A percentile compares a stretch with the other conserved stretches of the same genome.
These are phyloP conservation scores for Magallana nippona DNA, from an alignment of 2,888 invertebrate genomes.

Conservation along the genomic window DNA sequence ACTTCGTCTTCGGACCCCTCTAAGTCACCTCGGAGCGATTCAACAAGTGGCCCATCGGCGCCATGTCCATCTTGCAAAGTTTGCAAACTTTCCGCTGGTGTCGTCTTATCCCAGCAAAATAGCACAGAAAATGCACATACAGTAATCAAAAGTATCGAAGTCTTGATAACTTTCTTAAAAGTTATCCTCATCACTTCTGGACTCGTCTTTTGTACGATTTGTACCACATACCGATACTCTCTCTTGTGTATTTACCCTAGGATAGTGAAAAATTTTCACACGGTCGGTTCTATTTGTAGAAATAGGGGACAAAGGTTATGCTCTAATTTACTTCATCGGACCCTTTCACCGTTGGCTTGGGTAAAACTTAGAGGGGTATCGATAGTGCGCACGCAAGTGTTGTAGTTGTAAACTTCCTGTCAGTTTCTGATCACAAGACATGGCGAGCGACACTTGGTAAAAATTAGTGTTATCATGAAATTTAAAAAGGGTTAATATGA, in stretches of 20 bases:
- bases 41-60: conserved; percentile 30
- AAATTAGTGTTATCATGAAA: neutral
- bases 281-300: conserved; percentile 13
- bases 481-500: too few species aligned
- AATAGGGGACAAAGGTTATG: conserved; percentile 25
- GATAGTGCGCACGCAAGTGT: neutral
- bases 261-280: conserved; percentile 36
- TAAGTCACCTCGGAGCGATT: conserved; percentile 19
- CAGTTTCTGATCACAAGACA: conserved; percentile 54
- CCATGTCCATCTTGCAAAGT: conserved; percentile 19
- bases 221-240: conserved; percentile 38
- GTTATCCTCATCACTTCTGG: conserved; percentile 37
- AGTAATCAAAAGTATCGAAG: neutral
- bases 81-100: conserved; percentile 3
- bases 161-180: conserved; percentile 37
- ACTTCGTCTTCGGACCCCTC: neutral
- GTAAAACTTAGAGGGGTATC: neutral
- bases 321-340: neutral
- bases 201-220: conserved; percentile 11
- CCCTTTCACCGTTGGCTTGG: neutral
- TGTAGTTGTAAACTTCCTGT: conserved; percentile 30
- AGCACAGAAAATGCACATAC: conserved; percentile 1
- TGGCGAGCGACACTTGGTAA: conserved; percentile 65
- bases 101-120: conserved; percentile 20
- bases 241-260: conserved; percentile 24